A percentile compares a stretch with the other conserved stretches of the same genome.
Evolutionary conservation across 2,888 invertebrate species (phyloP).

Genomic region (Lochmaea crataegi): DNA sequence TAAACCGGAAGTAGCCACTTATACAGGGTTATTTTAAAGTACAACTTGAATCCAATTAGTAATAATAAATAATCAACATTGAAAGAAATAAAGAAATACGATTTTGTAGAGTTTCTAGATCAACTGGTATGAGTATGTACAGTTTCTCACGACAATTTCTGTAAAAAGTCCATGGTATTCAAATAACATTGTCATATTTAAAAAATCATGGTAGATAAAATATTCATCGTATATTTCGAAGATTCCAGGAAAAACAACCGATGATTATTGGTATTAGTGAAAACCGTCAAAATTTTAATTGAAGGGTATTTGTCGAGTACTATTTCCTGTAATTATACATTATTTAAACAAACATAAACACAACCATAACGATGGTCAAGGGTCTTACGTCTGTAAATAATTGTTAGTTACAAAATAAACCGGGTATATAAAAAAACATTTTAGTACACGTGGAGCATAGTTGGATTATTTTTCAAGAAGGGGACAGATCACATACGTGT

Average conservation of each 20-base stretch:
- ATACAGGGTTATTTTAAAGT: too few relatives aligned
- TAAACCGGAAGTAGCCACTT: too few relatives aligned
- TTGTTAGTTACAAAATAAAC: neutral
- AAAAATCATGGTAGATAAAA: too few relatives aligned
- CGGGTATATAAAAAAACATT: neutral
- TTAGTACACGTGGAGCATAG: neutral
- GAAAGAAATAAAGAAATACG: too few relatives aligned
- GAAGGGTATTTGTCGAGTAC: constrained; percentile 15
- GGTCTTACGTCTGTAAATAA: constrained; percentile 1
- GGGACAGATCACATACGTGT: too few relatives aligned
- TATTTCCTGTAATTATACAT: constrained; percentile 13
- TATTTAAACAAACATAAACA: neutral
- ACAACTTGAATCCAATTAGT: too few relatives aligned
- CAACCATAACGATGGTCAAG: neutral
- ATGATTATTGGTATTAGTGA: neutral
- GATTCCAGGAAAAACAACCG: neutral
- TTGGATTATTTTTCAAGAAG: neutral
- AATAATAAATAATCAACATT: too few relatives aligned
- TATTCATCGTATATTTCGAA: neutral
- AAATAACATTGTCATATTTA: too few relatives aligned
- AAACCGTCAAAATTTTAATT: constrained; percentile 19
- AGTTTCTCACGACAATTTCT: too few relatives aligned
- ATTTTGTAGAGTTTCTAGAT: too few relatives aligned
- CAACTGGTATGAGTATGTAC: too few relatives aligned
- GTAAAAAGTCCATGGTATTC: too few relatives aligned